Evolutionary conservation across 1,140 invertebrate species (phyloP).

Genomic region (Drosophila equinoxialis): DNA sequence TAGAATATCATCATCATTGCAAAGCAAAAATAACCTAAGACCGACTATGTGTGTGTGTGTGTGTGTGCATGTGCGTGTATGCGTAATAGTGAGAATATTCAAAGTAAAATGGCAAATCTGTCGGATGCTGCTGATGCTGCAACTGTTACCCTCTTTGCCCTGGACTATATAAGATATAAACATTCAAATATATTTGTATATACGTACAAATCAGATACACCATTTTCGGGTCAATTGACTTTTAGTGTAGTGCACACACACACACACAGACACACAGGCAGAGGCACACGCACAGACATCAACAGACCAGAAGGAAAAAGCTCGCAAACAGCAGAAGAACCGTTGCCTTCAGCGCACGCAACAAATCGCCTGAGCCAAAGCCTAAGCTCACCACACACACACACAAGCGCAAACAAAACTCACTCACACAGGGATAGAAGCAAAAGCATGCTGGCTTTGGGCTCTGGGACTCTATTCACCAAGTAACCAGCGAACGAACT

Average conservation of each 20-base stretch:
- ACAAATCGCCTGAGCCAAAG: constrained; percentile 72
- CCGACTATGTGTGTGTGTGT: constrained; percentile 13
- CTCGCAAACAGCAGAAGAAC: constrained; percentile 50
- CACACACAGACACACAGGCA: constrained; percentile 19
- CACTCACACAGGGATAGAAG: constrained; percentile 13
- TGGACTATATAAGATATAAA: constrained; percentile 8
- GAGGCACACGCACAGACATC: background rate
- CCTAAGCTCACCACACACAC: constrained; percentile 59
- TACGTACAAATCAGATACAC: constrained; percentile 29
- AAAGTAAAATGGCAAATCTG: constrained; percentile 26
- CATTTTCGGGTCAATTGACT: constrained; percentile 78
- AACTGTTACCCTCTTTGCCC: constrained; percentile 2
- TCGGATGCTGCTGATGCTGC: constrained; percentile 7
- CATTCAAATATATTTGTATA: background rate
- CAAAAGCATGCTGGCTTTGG: constrained; percentile 18
- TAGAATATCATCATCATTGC: constrained; percentile 33
- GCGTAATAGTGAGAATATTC: constrained; percentile 3
- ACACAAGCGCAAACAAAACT: constrained; percentile 31
- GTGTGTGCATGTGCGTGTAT: constrained; percentile 6
- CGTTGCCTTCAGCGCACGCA: constrained; percentile 55
- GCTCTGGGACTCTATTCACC: constrained; percentile 4
- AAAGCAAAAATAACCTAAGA: constrained; percentile 45
- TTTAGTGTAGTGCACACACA: constrained; percentile 67
- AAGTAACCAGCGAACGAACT: constrained; percentile 13
- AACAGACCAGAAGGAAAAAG: constrained; percentile 63